A percentile compares a stretch with the other conserved stretches of the same genome.
Conservation (phyloP, 2,888 invertebrate species). For the Mellilla xanthometata region DNA sequence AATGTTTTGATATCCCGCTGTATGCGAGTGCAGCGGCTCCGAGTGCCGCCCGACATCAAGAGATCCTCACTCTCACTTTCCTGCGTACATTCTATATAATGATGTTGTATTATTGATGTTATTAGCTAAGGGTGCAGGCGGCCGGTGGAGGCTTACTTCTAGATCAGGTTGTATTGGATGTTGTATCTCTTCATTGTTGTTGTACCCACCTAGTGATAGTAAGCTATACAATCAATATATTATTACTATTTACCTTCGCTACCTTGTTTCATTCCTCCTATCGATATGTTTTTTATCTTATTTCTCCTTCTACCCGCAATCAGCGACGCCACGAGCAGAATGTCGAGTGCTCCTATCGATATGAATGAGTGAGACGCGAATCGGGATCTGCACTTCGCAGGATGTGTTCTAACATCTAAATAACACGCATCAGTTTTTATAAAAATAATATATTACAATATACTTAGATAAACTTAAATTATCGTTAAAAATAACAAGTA, state of each 20-base stretch:
- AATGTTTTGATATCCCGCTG: too few relatives aligned
- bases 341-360: too few relatives aligned
- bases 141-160: background rate
- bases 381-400: too few relatives aligned
- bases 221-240: slow-evolving; percentile 10
- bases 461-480: slow-evolving; percentile 53
- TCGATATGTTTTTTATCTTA: too few relatives aligned
- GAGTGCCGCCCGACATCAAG: too few relatives aligned
- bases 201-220: slow-evolving; percentile 1
- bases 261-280: background rate
- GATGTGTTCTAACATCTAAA: too few relatives aligned
- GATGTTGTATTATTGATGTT: background rate
- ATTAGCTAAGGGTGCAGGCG: background rate
- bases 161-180: slow-evolving; percentile 9
- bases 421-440: background rate
- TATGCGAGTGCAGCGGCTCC: too few relatives aligned
- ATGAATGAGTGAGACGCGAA: too few relatives aligned
- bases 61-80: too few relatives aligned
- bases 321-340: too few relatives aligned
- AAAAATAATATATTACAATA: slow-evolving; percentile 33
- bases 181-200: slow-evolving; percentile 14
- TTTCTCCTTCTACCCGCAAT: too few relatives aligned
- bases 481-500: slow-evolving; percentile 47
- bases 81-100: too few relatives aligned
- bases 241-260: background rate